Percentiles rank a stretch among this genome's conserved stretches.
phyloP scores from a whole-genome alignment of 2,888 invertebrate genomes.

The Blastobasis adustella region DNA sequence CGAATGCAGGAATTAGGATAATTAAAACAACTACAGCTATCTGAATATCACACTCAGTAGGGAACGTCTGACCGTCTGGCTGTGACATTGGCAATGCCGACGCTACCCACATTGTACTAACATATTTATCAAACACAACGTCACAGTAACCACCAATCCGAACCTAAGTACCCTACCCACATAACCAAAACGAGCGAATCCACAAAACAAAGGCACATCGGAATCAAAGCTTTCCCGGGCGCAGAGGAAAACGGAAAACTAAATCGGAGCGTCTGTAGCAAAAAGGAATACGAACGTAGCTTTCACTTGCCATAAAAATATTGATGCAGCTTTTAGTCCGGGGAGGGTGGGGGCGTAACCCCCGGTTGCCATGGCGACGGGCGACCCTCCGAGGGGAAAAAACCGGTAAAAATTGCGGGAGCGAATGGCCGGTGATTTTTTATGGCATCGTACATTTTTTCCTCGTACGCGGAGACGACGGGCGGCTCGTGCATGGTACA shows the following conservation, averaged over 20 bases:
- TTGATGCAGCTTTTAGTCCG: constrained; percentile 54
- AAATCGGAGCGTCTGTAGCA: not conserved
- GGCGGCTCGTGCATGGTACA: constrained; percentile 17
- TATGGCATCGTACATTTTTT: constrained; percentile 74
- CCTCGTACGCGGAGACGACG: constrained; percentile 51
- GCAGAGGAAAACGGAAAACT: not conserved
- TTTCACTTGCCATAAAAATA: constrained; percentile 58
- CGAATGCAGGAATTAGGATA: too few relatives aligned
- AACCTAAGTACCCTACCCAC: too few relatives aligned
- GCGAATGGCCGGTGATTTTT: constrained; percentile 71
- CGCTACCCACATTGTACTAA: too few relatives aligned
- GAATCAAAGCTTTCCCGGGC: not conserved
- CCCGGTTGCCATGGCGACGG: constrained; percentile 60
- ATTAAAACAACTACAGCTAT: too few relatives aligned
- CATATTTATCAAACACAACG: too few relatives aligned
- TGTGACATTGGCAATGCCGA: too few relatives aligned
- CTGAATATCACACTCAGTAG: too few relatives aligned
- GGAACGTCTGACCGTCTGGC: too few relatives aligned
- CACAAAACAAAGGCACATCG: not conserved
- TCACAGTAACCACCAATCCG: too few relatives aligned
- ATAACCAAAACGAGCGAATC: too few relatives aligned
- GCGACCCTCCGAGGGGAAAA: constrained; percentile 71
- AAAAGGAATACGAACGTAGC: constrained; percentile 19
- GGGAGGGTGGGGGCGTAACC: constrained; percentile 34
- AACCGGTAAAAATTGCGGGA: constrained; percentile 72